Percentiles rank a stretch among this genome's conserved stretches.
Evolutionary conservation across 2,113 vertebrate genomes (phyloP).

Genomic region (Orthochromis malagaraziensis): DNA sequence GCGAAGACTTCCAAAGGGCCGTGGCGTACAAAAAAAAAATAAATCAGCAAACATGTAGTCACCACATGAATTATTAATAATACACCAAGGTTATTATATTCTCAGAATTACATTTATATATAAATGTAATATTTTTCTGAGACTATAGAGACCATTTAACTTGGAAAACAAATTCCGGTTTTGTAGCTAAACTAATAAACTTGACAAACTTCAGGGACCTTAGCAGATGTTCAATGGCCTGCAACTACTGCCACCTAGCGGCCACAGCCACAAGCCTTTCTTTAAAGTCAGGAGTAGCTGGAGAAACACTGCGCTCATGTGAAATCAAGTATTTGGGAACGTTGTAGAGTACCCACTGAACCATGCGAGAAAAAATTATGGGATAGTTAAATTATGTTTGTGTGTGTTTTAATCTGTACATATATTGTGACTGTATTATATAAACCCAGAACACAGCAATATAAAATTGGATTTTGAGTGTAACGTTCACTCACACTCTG

Average conservation of each 20-base stretch:
- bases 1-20: neutral
- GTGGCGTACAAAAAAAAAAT: rapidly evolving
- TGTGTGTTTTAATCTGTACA: neutral
- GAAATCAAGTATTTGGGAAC: neutral
- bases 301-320: neutral
- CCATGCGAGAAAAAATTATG: neutral
- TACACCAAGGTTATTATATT: neutral
- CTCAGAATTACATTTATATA: neutral
- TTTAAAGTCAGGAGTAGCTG: neutral
- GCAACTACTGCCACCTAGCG: neutral
- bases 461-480: neutral
- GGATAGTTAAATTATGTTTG: neutral
- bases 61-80: neutral
- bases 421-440: neutral
- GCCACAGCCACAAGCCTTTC: neutral
- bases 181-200: neutral
- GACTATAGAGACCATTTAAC: neutral
- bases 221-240: rapidly evolving
- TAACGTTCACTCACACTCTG: rapidly evolving
- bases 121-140: neutral
- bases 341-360: neutral
- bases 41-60: neutral
- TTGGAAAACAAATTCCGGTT: neutral
- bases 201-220: neutral
- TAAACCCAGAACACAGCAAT: neutral